Base-by-base conservation (phyloP, 2,888 invertebrate genomes). In the Drosophila histrio region DNA sequence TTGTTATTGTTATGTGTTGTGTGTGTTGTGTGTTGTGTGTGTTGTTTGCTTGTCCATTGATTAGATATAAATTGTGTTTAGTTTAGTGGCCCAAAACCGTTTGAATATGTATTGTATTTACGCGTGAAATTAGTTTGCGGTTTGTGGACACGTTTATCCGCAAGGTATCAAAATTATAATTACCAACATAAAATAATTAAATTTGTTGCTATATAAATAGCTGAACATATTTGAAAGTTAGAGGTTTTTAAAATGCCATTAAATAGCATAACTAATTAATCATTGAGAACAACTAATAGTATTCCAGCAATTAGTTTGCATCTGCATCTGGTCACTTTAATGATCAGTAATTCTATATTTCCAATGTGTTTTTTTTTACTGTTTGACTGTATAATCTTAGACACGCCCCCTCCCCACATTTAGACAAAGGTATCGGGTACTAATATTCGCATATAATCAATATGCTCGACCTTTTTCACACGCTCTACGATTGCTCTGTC, bases 51-150 rank as follows among this genome's bases (percentile, higher is more conserved):
- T 58, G 30, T 6, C 60, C 66, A 75, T 73, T 67, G 79, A 80
- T 78, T 78, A 71, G 70, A 75, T 62, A 66, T 66, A 59, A 77
- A 72, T 56, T 41, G 44, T 43, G 54, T 62, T 66, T 59, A 66
- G 66, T 61, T 58, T 63, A 59, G 71, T 50, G 62, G 41, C 54
- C 68, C 44, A 38, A 71, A 62, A 67, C 38, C 34, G 28, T 50
- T 64, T 62, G 38, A 36, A 38, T n/a, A 52, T 46, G 65, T 66
- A 61, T 82, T 63, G 64, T 65, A 46, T 78, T 77, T 73, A 58
- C 68, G 73, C 66, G 73, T 82, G 68, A 74, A 81, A 81, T 81
- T 81, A 77, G 80, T 77, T 80, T 82, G 80, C 28, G 82, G 80
- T 46, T 30, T 56, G 43, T 28, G 57, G 58, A 36, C 43, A 19